phyloP scores from a whole-genome alignment of 2,888 invertebrate species.

The Nasonia oneida region DNA sequence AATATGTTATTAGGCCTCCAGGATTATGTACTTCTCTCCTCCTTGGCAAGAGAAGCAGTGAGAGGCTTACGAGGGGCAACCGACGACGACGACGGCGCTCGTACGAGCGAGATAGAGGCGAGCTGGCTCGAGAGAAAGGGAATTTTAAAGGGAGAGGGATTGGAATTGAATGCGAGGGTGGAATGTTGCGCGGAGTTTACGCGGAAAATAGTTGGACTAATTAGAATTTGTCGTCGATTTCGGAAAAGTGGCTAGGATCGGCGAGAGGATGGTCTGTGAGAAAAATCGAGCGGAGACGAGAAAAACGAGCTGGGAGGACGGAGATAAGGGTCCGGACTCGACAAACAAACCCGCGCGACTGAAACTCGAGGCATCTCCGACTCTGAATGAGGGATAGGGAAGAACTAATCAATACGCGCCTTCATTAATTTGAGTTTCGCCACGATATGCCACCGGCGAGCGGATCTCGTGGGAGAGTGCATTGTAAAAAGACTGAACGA shows the following conservation, averaged over 20 bases:
- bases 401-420: not conserved
- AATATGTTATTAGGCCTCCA: slow-evolving; percentile 74
- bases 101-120: slow-evolving; percentile 49
- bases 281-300: not conserved
- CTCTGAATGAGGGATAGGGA: not conserved
- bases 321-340: not conserved
- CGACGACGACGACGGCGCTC: slow-evolving; percentile 28
- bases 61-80: slow-evolving; percentile 57
- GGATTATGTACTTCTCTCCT: slow-evolving; percentile 72
- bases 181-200: not conserved
- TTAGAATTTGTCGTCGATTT: not conserved
- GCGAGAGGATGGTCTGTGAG: not conserved
- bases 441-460: not conserved
- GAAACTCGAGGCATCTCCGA: not conserved
- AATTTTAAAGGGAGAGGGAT: slow-evolving; percentile 45
- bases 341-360: not conserved
- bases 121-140: slow-evolving; percentile 43
- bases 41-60: slow-evolving; percentile 63
- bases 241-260: no score
- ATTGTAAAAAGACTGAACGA: not conserved
- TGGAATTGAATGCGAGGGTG: slow-evolving; percentile 35
- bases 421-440: slow-evolving; percentile 26
- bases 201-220: not conserved
- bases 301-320: not conserved
- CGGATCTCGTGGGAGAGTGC: not conserved